phyloP scores from a whole-genome alignment of 2,888 invertebrate genomes.

The Cyrtodaria siliqua region DNA sequence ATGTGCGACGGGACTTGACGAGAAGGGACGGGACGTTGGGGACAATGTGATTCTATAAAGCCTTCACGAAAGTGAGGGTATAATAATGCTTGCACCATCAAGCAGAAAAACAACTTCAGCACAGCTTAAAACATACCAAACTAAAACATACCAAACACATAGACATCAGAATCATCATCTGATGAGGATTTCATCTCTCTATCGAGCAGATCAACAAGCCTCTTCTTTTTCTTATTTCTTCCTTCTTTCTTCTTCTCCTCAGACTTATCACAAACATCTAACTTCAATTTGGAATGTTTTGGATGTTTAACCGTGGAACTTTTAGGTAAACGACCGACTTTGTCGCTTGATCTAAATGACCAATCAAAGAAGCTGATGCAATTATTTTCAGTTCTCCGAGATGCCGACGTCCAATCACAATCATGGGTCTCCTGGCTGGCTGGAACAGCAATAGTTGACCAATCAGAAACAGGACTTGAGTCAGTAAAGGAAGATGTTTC shows the following conservation, averaged over 20 bases:
- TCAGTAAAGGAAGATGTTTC: conserved; percentile 13
- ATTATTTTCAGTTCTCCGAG: conserved; percentile 1
- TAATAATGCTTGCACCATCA: no score
- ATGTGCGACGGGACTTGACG: no score
- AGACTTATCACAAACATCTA: not conserved
- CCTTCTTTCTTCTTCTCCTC: not conserved
- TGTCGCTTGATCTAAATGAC: no score
- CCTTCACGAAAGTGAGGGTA: no score
- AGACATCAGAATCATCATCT: conserved; percentile 10
- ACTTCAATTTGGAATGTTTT: not conserved
- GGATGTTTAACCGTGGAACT: no score
- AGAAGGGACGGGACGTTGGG: no score
- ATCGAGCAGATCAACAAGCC: conserved; percentile 11
- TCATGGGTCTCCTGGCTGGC: conserved; percentile 7
- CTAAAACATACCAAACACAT: conserved; percentile 12
- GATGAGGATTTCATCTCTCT: conserved; percentile 11
- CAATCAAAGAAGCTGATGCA: no score
- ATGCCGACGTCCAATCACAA: conserved; percentile 1
- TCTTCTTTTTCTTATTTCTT: conserved; percentile 1
- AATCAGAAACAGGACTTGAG: conserved; percentile 29
- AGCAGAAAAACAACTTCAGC: no score
- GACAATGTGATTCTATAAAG: no score
- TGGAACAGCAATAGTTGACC: conserved; percentile 15
- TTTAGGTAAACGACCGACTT: no score
- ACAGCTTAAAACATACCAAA: not conserved